phyloP scores from a whole-genome alignment of 2,797 vertebrate species.

The Fistularia tabacaria region DNA sequence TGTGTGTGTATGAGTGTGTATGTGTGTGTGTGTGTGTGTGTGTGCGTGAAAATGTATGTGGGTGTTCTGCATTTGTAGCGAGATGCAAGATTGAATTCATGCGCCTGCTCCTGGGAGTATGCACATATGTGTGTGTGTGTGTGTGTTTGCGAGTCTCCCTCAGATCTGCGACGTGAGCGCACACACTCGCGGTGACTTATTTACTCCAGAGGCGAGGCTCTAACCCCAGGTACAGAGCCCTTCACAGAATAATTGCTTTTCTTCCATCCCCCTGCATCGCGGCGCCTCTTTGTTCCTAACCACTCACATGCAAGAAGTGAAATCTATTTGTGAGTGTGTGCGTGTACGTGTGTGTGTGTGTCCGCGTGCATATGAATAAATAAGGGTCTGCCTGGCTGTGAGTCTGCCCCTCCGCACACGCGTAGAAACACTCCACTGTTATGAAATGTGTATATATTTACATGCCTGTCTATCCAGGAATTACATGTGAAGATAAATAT shows the following conservation, averaged over 20 bases:
- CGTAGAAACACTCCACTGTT: constrained; percentile 7
- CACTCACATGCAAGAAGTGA: constrained; percentile 59
- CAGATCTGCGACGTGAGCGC: constrained; percentile 51
- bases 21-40: constrained; percentile 13
- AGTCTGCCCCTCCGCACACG: constrained; percentile 12
- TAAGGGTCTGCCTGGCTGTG: constrained; percentile 33
- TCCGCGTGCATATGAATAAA: constrained; percentile 57
- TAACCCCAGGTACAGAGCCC: constrained; percentile 67
- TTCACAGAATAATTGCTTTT: constrained; percentile 70
- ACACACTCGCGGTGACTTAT: constrained; percentile 62
- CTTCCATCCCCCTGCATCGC: constrained; percentile 51
- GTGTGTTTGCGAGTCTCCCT: constrained; percentile 21
- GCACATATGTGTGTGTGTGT: constrained; percentile 21
- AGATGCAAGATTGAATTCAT: constrained; percentile 63
- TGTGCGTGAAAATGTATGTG: constrained; percentile 10
- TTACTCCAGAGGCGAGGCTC: constrained; percentile 67
- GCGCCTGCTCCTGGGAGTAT: constrained; percentile 28
- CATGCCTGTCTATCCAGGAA: not conserved
- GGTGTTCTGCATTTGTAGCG: constrained; percentile 48
- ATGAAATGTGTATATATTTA: constrained; percentile 3
- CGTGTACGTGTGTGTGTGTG: constrained; percentile 44
- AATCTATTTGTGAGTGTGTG: constrained; percentile 61
- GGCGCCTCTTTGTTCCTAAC: constrained; percentile 65
- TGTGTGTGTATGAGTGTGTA: too few species aligned
- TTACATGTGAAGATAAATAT: constrained; percentile 17